These are phyloP conservation scores for Pipra filicauda DNA, from an alignment of 2,113 vertebrate genomes.

Conservation along the genomic window DNA sequence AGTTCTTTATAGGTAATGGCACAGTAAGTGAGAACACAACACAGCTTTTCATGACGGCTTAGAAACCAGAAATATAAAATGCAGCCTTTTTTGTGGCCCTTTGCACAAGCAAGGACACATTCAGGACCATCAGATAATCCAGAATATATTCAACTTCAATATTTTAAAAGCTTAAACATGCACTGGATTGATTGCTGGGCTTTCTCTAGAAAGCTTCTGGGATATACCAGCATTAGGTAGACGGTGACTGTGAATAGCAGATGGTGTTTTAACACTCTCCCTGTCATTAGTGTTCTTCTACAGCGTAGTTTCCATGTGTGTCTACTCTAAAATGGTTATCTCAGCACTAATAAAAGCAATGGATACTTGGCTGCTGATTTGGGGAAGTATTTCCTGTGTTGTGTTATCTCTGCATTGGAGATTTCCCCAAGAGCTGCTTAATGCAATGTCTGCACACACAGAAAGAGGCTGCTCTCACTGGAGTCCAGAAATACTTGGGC, in stretches of 20 bases:
- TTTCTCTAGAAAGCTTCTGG: not conserved
- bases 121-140: not conserved
- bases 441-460: not conserved
- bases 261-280: not conserved
- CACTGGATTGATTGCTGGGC: not conserved
- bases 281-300: not conserved
- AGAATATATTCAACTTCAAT: not conserved
- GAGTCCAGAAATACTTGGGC: not conserved
- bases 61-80: not conserved
- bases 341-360: not conserved
- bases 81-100: not conserved
- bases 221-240: not conserved
- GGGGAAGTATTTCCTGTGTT: not conserved
- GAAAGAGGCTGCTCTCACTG: not conserved
- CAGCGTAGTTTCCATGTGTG: not conserved
- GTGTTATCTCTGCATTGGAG: not conserved
- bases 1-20: not conserved
- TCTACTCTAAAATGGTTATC: conserved; percentile 23
- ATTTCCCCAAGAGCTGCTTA: not conserved
- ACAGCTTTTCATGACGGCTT: not conserved
- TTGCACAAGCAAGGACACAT: not conserved
- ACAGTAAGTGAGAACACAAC: not conserved
- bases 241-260: not conserved
- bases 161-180: not conserved
- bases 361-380: not conserved